Evolutionary conservation across 2,888 invertebrate species (phyloP).

Genomic region (Dynastes hyllus): DNA sequence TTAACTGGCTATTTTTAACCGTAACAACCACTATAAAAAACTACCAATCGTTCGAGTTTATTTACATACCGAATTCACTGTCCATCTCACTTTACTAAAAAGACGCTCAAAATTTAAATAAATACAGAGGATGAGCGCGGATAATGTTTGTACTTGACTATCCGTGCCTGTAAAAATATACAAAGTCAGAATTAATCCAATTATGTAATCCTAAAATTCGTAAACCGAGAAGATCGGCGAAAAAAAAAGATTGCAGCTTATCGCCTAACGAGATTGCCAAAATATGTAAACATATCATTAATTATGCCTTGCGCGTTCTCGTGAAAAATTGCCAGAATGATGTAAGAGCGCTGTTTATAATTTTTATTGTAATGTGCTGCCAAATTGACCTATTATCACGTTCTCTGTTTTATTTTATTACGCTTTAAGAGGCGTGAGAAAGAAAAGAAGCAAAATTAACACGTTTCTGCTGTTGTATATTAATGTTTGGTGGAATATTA

Average conservation of each 20-base stretch:
- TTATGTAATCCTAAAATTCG: constrained; percentile 31
- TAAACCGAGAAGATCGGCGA: not conserved
- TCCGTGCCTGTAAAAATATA: constrained; percentile 22
- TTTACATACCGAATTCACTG: constrained; percentile 25
- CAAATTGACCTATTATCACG: constrained; percentile 11
- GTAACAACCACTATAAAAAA: constrained; percentile 15
- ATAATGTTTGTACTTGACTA: constrained; percentile 21
- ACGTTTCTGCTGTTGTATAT: not conserved
- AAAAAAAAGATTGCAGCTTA: constrained; percentile 28
- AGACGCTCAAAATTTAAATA: constrained; percentile 27
- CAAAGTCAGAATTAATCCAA: constrained; percentile 17
- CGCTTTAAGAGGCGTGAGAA: constrained; percentile 9
- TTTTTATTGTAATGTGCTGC: constrained; percentile 17
- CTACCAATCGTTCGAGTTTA: constrained; percentile 1
- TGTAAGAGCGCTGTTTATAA: constrained; percentile 9
- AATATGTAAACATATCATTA: constrained; percentile 30
- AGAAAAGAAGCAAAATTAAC: constrained; percentile 15
- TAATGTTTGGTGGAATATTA: not conserved
- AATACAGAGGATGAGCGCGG: not conserved
- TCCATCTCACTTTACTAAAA: not conserved
- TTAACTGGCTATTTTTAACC: constrained; percentile 29
- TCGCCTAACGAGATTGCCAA: constrained; percentile 10
- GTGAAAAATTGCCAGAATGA: constrained; percentile 1
- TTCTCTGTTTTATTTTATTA: constrained; percentile 17
- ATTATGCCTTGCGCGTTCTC: not conserved